Evolutionary conservation across 1,140 invertebrate genomes (phyloP).

Genomic region (Batillaria attramentaria): DNA sequence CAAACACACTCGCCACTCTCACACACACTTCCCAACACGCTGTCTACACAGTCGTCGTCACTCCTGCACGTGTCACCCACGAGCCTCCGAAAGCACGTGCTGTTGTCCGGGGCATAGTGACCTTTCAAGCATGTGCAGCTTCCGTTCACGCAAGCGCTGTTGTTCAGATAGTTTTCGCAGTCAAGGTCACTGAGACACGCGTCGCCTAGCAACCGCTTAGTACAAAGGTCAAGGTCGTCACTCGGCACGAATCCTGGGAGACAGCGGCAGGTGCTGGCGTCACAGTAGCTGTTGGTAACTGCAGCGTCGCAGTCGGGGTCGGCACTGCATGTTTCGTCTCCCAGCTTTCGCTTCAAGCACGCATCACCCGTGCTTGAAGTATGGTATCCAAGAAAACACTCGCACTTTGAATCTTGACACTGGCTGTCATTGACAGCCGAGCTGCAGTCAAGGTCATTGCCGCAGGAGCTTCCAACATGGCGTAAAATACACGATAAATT

Average conservation of each 20-base stretch:
- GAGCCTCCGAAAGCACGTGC: constrained; percentile 8
- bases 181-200: constrained; percentile 21
- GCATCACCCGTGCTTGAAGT: neutral
- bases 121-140: constrained; percentile 14
- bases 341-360: constrained; percentile 34
- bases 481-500: neutral
- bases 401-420: constrained; percentile 30
- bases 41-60: constrained; percentile 36
- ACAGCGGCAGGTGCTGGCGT: constrained; percentile 37
- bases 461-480: constrained; percentile 35
- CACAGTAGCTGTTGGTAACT: constrained; percentile 43
- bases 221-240: constrained; percentile 26
- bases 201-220: constrained; percentile 28
- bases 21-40: constrained; percentile 37
- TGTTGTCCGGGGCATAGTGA: neutral
- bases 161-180: neutral
- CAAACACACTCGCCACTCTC: constrained; percentile 37
- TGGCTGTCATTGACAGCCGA: constrained; percentile 32
- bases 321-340: constrained; percentile 32
- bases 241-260: constrained; percentile 28
- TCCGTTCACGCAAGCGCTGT: constrained; percentile 27
- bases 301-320: constrained; percentile 44
- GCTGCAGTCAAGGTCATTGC: constrained; percentile 37
- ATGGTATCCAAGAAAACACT: constrained; percentile 37
- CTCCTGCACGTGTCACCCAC: constrained; percentile 26